Conservation (phyloP, 2,113 vertebrate species). For the Micronycteris hirsuta region DNA sequence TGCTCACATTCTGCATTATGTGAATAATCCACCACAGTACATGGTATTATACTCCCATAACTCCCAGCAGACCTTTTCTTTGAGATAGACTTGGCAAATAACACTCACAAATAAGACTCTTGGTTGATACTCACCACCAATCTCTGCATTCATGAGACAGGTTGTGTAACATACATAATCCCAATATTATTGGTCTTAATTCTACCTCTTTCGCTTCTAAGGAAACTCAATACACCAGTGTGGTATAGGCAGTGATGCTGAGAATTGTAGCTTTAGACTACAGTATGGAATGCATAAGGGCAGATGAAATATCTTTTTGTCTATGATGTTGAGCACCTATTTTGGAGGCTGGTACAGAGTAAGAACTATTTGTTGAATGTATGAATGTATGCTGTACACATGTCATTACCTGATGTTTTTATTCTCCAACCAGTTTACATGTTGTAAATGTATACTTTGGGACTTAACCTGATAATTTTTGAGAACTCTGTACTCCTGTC, state of each 20-base stretch:
- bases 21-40: background rate
- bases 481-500: background rate
- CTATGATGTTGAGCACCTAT: fast-evolving
- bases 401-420: background rate
- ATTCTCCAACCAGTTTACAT: background rate
- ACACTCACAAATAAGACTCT: background rate
- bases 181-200: background rate
- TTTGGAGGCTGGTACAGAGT: background rate
- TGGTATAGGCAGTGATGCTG: background rate
- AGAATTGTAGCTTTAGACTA: background rate
- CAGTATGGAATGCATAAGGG: background rate
- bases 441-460: background rate
- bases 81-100: background rate
- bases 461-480: background rate
- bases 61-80: background rate
- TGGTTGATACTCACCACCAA: background rate
- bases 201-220: background rate
- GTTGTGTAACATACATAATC: background rate
- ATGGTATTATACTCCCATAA: no score
- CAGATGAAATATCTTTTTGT: background rate
- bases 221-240: background rate
- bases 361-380: background rate
- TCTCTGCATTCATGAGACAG: background rate
- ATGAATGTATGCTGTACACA: background rate
- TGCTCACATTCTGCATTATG: background rate